These are phyloP conservation scores for Drosophila demipolita DNA, from an alignment of 2,888 invertebrate genomes.

Conservation along the genomic window DNA sequence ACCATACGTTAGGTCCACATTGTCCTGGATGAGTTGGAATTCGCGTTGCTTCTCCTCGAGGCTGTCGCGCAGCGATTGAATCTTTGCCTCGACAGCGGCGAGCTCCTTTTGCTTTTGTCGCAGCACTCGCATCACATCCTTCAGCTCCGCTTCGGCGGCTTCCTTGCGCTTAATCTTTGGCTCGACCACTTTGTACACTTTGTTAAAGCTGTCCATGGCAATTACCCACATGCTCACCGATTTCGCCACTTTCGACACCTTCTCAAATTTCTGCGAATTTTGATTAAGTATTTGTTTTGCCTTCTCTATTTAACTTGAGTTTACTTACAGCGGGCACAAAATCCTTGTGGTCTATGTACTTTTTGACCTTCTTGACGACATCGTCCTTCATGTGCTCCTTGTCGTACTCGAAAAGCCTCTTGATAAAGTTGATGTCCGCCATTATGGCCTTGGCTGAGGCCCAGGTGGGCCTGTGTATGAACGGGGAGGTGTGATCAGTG, in stretches of 20 bases:
- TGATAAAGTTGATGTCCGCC: slow-evolving; percentile 93
- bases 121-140: slow-evolving; percentile 90
- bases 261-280: slow-evolving; percentile 88
- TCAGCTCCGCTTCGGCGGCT: slow-evolving; percentile 91
- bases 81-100: slow-evolving; percentile 91
- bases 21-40: slow-evolving; percentile 90
- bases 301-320: background rate
- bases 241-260: slow-evolving; percentile 94
- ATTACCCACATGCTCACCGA: slow-evolving; percentile 97
- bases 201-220: slow-evolving; percentile 95
- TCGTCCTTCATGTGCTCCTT: slow-evolving; percentile 94
- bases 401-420: slow-evolving; percentile 92
- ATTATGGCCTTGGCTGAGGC: slow-evolving; percentile 92
- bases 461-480: slow-evolving; percentile 92
- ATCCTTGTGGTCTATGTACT: slow-evolving; percentile 93
- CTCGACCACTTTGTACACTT: slow-evolving; percentile 94
- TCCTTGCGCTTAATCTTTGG: slow-evolving; percentile 93
- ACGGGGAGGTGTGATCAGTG: background rate
- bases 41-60: slow-evolving; percentile 91
- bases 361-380: slow-evolving; percentile 91
- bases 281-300: background rate
- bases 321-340: slow-evolving; percentile 90
- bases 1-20: slow-evolving; percentile 91
- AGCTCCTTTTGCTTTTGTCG: slow-evolving; percentile 92
- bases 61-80: slow-evolving; percentile 85